Conservation (phyloP, 2,888 invertebrate genomes). For the Himalopsyche japonica region DNA sequence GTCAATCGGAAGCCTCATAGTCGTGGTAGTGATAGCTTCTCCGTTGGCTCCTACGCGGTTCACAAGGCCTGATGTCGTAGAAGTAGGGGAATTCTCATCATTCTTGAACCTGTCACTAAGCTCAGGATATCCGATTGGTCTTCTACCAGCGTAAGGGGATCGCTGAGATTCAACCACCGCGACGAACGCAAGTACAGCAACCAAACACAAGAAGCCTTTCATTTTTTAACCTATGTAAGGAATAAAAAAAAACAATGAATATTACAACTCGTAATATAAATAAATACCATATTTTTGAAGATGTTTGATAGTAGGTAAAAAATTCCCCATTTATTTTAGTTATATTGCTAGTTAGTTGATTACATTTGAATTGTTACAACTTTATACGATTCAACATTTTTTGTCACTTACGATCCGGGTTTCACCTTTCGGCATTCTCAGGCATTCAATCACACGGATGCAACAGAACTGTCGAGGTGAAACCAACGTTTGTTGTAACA, state of each 20-base stretch:
- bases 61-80: conserved; percentile 46
- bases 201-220: conserved; percentile 41
- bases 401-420: too few relatives aligned
- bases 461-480: too few relatives aligned
- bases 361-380: too few relatives aligned
- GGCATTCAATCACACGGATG: too few relatives aligned
- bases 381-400: too few relatives aligned
- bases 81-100: conserved; percentile 33
- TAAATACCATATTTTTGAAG: too few relatives aligned
- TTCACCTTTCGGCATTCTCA: too few relatives aligned
- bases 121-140: conserved; percentile 64
- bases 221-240: conserved; percentile 6
- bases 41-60: conserved; percentile 60
- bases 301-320: too few relatives aligned
- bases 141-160: conserved; percentile 65
- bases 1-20: conserved; percentile 63
- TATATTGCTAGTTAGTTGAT: too few relatives aligned
- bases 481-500: too few relatives aligned
- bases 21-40: conserved; percentile 44
- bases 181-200: conserved; percentile 45
- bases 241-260: background rate
- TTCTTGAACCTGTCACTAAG: conserved; percentile 51
- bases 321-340: too few relatives aligned
- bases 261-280: too few relatives aligned
- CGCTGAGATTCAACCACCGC: conserved; percentile 59